These are phyloP conservation scores for Chaetodon auriga DNA, from an alignment of 2,113 vertebrate species.

Conservation along the genomic window DNA sequence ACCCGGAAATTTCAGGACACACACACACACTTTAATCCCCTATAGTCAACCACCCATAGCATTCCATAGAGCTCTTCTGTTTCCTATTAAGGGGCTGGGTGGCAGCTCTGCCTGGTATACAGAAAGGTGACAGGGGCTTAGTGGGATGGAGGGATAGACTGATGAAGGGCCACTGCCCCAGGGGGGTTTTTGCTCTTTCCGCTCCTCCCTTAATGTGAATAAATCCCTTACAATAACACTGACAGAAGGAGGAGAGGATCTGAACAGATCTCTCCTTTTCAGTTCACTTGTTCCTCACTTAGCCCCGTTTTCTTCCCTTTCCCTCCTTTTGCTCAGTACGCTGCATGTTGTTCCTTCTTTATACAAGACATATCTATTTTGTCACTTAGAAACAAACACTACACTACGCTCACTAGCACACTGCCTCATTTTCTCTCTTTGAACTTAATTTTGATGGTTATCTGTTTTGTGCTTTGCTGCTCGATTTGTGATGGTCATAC, in stretches of 20 bases:
- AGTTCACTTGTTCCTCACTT: slow-evolving; percentile 9
- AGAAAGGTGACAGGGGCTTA: slow-evolving; percentile 49
- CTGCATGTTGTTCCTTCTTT: background rate
- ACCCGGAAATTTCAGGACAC: slow-evolving; percentile 61
- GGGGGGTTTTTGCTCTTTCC: slow-evolving; percentile 7
- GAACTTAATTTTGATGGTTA: background rate
- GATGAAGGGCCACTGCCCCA: slow-evolving; percentile 20
- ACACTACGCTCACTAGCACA: too few species aligned
- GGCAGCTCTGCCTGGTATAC: slow-evolving; percentile 37
- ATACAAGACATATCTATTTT: background rate
- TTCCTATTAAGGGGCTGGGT: slow-evolving; percentile 81
- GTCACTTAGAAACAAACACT: background rate
- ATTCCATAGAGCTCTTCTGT: slow-evolving; percentile 55
- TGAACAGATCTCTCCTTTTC: slow-evolving; percentile 28
- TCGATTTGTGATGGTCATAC: background rate
- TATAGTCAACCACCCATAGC: slow-evolving; percentile 70
- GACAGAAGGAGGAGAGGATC: slow-evolving; percentile 15
- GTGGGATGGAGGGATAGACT: slow-evolving; percentile 24
- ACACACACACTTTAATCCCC: slow-evolving; percentile 72
- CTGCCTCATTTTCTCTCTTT: background rate
- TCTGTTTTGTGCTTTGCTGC: background rate
- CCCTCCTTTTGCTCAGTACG: background rate
- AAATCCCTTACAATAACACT: slow-evolving; percentile 56
- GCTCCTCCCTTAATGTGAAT: slow-evolving; percentile 26
- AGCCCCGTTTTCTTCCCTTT: background rate